Base-by-base conservation (phyloP, 2,113 vertebrate genomes). In the Macroglossus sobrinus region DNA sequence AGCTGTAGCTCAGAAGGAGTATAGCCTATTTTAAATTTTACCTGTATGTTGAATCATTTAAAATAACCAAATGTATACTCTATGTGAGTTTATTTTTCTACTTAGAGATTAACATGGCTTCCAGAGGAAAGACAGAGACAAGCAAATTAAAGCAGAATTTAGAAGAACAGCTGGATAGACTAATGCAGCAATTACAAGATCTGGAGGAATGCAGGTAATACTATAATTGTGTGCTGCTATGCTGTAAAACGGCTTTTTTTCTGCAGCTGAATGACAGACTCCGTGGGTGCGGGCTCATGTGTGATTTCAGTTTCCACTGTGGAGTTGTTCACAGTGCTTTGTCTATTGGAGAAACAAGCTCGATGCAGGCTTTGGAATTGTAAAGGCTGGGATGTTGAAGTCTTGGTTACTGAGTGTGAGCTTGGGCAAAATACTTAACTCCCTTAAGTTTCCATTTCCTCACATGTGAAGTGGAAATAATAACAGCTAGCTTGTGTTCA, bases 161-260 rank as follows among this genome's bases (percentile, higher is more conserved):
- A 98, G 99, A 99, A 97, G 99, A 99, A 95, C 99, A 99, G 92
- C 98, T 99, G 91, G 99, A 99, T 95, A 99, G 99, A 94, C 97
- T 99, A 90, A 99, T 99, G 99, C 99, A 99, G 95, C 99, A 99
- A 91, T 99, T 99, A 55, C 99, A 99, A 89, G 99, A 99, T 93
- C 98, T 99, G 95, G 99, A 99, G 91, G 99, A 99, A 86, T 99
- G 99, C 99, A 99, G 99, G 99, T 99, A 98, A 94, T 16, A 55
- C 33, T 66, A 13, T 19, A 24, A 68, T 59, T 85, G 40, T 40
- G 4, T 53, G 30, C 47, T 69, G 22, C 75, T 64, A 3, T 9
- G 7, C 50, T 75, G n/a, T 64, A 38, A 45, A 69, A 38, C 16
- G 21, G 28, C 33, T 50, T 64, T 76, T 33, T 63, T 38, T 21